Conservation (phyloP, 2,888 invertebrate genomes). For the Euphydryas editha region DNA sequence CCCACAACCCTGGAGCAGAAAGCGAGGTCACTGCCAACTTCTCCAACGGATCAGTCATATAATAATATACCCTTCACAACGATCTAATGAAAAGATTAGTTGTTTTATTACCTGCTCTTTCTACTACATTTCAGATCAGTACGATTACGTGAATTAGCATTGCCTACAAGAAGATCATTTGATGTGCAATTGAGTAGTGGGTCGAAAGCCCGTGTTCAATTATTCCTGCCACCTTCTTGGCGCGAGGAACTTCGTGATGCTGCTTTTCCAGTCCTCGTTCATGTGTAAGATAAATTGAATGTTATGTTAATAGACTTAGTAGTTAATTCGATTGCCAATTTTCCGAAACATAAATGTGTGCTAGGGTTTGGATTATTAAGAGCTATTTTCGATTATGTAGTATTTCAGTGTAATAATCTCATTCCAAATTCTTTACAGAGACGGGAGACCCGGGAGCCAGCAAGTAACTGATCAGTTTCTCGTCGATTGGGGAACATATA, state of each 20-base stretch:
- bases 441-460: constrained; percentile 96
- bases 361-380: too few species aligned
- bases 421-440: constrained; percentile 76
- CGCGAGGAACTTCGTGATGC: constrained; percentile 93
- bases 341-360: not conserved
- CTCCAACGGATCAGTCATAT: too few species aligned
- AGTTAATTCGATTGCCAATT: not conserved
- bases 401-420: too few species aligned
- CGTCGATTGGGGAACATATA: constrained; percentile 96
- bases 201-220: constrained; percentile 93
- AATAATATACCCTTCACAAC: not conserved
- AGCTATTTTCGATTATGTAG: too few species aligned
- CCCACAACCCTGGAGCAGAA: too few species aligned
- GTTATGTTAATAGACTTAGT: not conserved
- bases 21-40: too few species aligned
- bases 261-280: constrained; percentile 94
- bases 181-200: constrained; percentile 94
- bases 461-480: constrained; percentile 94
- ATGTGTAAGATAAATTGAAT: constrained; percentile 85
- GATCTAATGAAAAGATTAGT: not conserved
- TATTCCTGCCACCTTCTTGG: constrained; percentile 94
- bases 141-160: constrained; percentile 89
- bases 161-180: constrained; percentile 92
- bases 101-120: not conserved
- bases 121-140: constrained; percentile 77